Conservation (phyloP, 1,140 invertebrate genomes). For the Pararge aegeria region DNA sequence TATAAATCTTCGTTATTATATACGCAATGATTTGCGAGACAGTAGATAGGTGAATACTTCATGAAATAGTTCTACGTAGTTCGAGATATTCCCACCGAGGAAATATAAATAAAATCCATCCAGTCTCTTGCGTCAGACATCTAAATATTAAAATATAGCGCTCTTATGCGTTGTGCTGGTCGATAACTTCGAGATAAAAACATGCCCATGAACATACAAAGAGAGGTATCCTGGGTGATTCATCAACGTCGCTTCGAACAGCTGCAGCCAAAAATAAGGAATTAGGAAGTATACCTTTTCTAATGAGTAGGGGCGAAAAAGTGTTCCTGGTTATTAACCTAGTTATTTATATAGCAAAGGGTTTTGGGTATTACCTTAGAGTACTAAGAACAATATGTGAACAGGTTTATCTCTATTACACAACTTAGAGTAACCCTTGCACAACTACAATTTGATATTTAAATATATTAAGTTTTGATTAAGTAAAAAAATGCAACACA, state of each 20-base stretch:
- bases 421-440: no score
- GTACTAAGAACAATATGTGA: no score
- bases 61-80: background rate
- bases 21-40: background rate
- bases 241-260: background rate
- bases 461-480: no score
- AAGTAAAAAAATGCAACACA: no score
- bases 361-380: no score
- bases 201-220: slow-evolving; percentile 1
- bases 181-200: background rate
- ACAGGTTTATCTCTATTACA: no score
- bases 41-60: background rate
- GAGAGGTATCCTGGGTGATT: background rate
- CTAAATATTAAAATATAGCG: slow-evolving; percentile 1
- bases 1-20: background rate
- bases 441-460: no score
- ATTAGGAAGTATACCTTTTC: background rate
- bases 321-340: no score
- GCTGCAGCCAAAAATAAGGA: background rate
- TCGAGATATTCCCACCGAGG: background rate
- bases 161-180: background rate
- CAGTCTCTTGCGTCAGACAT: background rate
- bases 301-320: no score
- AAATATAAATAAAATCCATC: slow-evolving; percentile 1
- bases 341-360: no score